These are phyloP conservation scores for Drosophila littoralis DNA, from an alignment of 1,140 invertebrate species.

Conservation along the genomic window DNA sequence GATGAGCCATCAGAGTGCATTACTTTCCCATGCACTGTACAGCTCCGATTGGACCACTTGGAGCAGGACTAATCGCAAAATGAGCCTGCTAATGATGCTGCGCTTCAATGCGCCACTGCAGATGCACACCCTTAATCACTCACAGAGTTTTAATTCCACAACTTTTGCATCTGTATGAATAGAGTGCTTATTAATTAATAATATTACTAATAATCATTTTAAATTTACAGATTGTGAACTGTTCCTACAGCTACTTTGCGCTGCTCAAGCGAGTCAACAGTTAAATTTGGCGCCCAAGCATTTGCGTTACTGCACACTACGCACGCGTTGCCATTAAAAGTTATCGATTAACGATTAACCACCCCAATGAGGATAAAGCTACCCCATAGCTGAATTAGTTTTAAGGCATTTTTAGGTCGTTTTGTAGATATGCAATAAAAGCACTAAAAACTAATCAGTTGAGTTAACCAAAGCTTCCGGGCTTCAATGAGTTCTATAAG, in stretches of 20 bases:
- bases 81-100: slow-evolving; percentile 61
- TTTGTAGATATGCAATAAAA: too few relatives aligned
- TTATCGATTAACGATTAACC: slow-evolving; percentile 13
- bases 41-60: slow-evolving; percentile 66
- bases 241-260: slow-evolving; percentile 78
- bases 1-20: slow-evolving; percentile 58
- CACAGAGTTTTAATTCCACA: slow-evolving; percentile 53
- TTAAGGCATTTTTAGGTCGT: too few relatives aligned
- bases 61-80: slow-evolving; percentile 57
- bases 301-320: too few relatives aligned
- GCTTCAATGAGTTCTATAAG: too few relatives aligned
- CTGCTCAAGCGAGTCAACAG: slow-evolving; percentile 72
- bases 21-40: slow-evolving; percentile 60
- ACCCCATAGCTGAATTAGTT: too few relatives aligned
- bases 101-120: slow-evolving; percentile 54
- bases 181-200: background rate
- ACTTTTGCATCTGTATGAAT: slow-evolving; percentile 73
- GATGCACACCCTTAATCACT: slow-evolving; percentile 59
- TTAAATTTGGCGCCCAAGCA: slow-evolving; percentile 33
- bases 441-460: too few relatives aligned
- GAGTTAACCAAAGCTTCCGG: too few relatives aligned
- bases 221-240: slow-evolving; percentile 75
- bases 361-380: too few relatives aligned
- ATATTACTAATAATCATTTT: slow-evolving; percentile 6
- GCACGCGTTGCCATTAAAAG: slow-evolving; percentile 14